phyloP scores from a whole-genome alignment of 2,797 vertebrate genomes.

The Epinephelus malabaricus region DNA sequence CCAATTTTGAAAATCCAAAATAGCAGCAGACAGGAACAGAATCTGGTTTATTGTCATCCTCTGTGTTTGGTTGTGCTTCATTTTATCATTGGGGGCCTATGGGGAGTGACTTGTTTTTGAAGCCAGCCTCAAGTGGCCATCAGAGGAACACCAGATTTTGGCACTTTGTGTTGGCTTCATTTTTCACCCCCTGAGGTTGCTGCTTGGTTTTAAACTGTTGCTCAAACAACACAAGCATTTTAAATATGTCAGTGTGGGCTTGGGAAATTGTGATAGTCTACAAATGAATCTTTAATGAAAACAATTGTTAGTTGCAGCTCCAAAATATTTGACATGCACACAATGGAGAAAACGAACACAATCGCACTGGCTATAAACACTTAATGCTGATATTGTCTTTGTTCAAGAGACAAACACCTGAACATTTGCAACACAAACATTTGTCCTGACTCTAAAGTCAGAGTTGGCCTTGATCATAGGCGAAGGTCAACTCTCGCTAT shows the following conservation, averaged over 20 bases:
- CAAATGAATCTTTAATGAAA: neutral
- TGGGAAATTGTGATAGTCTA: neutral
- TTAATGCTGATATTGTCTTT: neutral
- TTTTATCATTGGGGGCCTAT: too few relatives aligned
- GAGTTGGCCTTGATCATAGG: constrained; percentile 20
- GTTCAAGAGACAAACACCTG: neutral
- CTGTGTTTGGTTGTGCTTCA: too few relatives aligned
- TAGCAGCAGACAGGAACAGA: neutral
- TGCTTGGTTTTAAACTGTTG: neutral
- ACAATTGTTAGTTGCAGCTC: neutral
- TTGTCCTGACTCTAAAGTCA: neutral
- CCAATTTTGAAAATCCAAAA: neutral
- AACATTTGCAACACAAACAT: constrained; percentile 3
- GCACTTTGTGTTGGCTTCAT: too few relatives aligned
- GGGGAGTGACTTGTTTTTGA: neutral
- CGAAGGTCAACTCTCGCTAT: constrained; percentile 27
- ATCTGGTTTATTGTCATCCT: too few relatives aligned
- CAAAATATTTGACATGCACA: neutral
- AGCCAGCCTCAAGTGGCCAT: neutral
- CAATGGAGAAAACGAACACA: neutral
- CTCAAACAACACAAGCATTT: constrained; percentile 2
- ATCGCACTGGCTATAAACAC: neutral
- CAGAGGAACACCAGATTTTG: too few relatives aligned
- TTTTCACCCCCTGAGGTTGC: too few relatives aligned
- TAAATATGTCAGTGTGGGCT: neutral